phyloP scores from a whole-genome alignment of 2,888 invertebrate species.

The Eulithis testata region DNA sequence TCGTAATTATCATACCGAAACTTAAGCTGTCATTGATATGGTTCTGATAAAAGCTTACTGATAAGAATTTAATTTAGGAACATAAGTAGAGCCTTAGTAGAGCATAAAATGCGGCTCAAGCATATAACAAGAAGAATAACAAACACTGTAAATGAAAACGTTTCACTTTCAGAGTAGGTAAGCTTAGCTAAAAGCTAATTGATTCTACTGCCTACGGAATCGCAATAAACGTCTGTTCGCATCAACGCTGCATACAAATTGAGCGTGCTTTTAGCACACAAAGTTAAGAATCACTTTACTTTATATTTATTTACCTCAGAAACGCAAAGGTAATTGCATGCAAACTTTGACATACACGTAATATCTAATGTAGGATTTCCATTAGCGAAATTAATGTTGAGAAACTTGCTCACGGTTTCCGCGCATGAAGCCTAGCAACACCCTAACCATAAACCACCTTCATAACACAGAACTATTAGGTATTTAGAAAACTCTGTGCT shows the following conservation, averaged over 20 bases:
- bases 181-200: slow-evolving; percentile 50
- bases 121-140: too few species aligned
- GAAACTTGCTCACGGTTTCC: slow-evolving; percentile 28
- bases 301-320: slow-evolving; percentile 47
- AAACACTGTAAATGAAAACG: not conserved
- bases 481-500: too few species aligned
- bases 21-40: too few species aligned
- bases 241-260: slow-evolving; percentile 72
- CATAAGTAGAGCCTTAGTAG: too few species aligned
- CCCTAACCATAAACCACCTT: not conserved
- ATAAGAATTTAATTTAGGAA: too few species aligned
- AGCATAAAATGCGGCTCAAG: too few species aligned
- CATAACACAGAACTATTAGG: not conserved
- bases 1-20: too few species aligned
- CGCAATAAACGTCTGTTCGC: slow-evolving; percentile 63
- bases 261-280: slow-evolving; percentile 52
- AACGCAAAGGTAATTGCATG: slow-evolving; percentile 39
- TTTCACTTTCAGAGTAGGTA: slow-evolving; percentile 32
- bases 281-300: slow-evolving; percentile 46
- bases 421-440: not conserved
- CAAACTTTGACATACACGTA: slow-evolving; percentile 47
- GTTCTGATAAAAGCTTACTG: too few species aligned
- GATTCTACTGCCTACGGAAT: slow-evolving; percentile 52
- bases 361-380: slow-evolving; percentile 41
- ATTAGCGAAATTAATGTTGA: slow-evolving; percentile 41